phyloP scores from a whole-genome alignment of 2,888 invertebrate genomes.

The Trissolcus japonicus region DNA sequence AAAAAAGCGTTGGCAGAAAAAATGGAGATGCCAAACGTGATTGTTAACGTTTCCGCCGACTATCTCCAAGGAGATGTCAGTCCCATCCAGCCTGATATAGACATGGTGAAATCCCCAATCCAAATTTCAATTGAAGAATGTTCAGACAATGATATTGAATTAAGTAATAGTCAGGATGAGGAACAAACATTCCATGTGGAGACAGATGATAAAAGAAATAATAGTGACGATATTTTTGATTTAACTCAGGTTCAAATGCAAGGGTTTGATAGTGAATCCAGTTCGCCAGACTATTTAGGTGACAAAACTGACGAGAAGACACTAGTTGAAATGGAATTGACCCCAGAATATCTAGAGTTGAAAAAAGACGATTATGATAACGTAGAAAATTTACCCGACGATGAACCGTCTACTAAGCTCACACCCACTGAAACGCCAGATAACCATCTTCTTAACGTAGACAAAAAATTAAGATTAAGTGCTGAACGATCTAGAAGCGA shows the following conservation, averaged over 20 bases:
- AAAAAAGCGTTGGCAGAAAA: slow-evolving; percentile 56
- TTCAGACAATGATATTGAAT: slow-evolving; percentile 69
- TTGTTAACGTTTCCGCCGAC: slow-evolving; percentile 62
- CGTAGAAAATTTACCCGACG: slow-evolving; percentile 77
- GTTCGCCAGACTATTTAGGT: slow-evolving; percentile 72
- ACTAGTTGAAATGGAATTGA: slow-evolving; percentile 78
- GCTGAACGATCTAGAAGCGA: slow-evolving; percentile 87
- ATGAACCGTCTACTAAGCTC: slow-evolving; percentile 64
- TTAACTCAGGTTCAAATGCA: slow-evolving; percentile 71
- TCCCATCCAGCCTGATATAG: slow-evolving; percentile 55
- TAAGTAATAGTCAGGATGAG: slow-evolving; percentile 65
- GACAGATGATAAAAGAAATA: slow-evolving; percentile 70
- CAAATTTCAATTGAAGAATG: slow-evolving; percentile 75
- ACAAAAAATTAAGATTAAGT: slow-evolving; percentile 80
- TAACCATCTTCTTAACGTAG: slow-evolving; percentile 64
- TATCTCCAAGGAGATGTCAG: slow-evolving; percentile 52
- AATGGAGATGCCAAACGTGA: slow-evolving; percentile 69
- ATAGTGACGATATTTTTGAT: slow-evolving; percentile 73
- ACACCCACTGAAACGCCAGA: slow-evolving; percentile 55
- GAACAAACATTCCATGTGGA: slow-evolving; percentile 66
- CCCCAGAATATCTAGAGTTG: slow-evolving; percentile 83
- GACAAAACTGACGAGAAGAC: slow-evolving; percentile 74
- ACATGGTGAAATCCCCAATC: slow-evolving; percentile 74
- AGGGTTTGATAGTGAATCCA: slow-evolving; percentile 71
- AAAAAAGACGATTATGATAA: slow-evolving; percentile 80